Conservation (phyloP, 2,113 vertebrate species). For the Mobula hypostoma region DNA sequence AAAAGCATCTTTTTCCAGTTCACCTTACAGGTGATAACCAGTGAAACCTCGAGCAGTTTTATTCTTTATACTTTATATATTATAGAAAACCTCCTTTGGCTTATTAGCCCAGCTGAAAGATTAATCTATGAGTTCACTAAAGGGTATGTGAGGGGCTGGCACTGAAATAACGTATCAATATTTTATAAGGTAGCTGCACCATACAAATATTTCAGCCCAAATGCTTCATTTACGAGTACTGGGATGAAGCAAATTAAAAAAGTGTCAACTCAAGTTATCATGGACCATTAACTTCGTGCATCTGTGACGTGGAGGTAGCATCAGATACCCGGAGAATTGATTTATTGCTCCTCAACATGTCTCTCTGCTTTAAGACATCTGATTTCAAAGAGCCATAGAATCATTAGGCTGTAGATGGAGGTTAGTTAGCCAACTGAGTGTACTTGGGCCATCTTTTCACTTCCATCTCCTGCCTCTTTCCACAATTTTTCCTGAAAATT, state of each 20-base stretch:
- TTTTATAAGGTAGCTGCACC: background rate
- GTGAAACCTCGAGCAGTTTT: background rate
- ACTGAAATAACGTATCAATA: slow-evolving; percentile 18
- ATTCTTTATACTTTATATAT: background rate
- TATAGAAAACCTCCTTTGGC: background rate
- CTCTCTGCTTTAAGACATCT: background rate
- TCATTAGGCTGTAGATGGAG: too few relatives aligned
- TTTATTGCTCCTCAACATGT: background rate
- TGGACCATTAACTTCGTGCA: background rate
- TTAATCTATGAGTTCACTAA: background rate
- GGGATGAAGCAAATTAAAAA: background rate
- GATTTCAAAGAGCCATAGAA: background rate
- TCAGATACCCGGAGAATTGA: background rate
- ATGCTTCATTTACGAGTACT: background rate
- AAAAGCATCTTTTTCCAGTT: background rate
- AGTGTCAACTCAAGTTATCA: background rate
- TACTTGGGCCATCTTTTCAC: too few relatives aligned
- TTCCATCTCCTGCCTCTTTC: too few relatives aligned
- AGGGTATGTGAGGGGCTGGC: background rate
- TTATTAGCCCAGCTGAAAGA: background rate
- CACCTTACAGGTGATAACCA: background rate
- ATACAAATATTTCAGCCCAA: background rate
- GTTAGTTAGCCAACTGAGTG: too few relatives aligned
- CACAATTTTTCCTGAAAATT: too few relatives aligned
- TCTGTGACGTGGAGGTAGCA: background rate